Conservation (phyloP, 2,113 vertebrate species). For the Syrmaticus mikado region DNA sequence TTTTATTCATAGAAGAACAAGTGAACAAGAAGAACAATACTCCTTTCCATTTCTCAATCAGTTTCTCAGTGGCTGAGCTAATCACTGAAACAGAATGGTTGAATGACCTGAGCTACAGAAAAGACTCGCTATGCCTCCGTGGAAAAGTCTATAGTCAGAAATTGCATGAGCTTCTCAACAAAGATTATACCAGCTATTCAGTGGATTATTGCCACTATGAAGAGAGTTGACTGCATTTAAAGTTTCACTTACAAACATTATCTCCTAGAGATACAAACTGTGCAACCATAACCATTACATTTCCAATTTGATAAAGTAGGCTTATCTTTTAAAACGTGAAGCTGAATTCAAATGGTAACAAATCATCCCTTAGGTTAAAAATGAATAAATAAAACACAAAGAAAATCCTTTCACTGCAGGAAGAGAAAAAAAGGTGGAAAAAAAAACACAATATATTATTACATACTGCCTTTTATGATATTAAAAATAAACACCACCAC, state of each 20-base stretch:
- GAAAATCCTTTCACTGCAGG: neutral
- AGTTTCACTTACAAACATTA: neutral
- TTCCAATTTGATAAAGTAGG: neutral
- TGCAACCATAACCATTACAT: neutral
- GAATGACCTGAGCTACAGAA: neutral
- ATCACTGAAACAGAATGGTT: neutral
- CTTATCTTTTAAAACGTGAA: neutral
- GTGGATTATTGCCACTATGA: neutral
- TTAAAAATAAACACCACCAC: neutral
- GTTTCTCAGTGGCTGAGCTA: neutral
- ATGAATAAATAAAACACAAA: neutral
- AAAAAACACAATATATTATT: neutral
- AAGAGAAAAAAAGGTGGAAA: neutral
- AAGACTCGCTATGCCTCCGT: neutral
- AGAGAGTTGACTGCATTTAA: neutral
- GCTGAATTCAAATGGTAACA: neutral
- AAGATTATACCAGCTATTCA: neutral
- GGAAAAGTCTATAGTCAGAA: neutral
- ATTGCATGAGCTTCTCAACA: neutral
- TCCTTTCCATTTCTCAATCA: neutral
- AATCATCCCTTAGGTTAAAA: neutral
- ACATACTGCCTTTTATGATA: neutral
- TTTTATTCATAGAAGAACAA: neutral
- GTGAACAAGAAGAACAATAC: no score
- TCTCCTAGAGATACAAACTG: neutral